Conservation (phyloP, 2,797 vertebrate genomes). For the Pseudochirops corinnae region DNA sequence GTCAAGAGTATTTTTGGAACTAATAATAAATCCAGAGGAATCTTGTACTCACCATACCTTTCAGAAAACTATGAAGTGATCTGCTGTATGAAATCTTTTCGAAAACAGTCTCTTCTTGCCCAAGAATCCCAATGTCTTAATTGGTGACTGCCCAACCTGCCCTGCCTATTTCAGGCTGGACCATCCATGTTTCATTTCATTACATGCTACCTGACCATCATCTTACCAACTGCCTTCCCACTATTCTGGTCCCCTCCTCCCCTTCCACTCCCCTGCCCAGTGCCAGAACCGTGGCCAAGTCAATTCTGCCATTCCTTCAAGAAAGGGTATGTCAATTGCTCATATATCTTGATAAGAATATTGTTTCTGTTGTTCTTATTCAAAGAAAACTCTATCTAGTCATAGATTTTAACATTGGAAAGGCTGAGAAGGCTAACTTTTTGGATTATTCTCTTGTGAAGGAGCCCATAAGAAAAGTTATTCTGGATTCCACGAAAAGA, state of each 20-base stretch:
- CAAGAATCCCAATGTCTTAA: not conserved
- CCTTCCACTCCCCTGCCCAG: not conserved
- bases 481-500: conserved; percentile 72
- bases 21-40: not conserved
- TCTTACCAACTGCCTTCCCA: not conserved
- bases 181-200: too few species aligned
- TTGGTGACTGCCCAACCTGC: not conserved
- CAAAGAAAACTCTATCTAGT: conserved; percentile 56
- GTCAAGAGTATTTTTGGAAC: not conserved
- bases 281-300: not conserved
- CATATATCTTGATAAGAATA: not conserved
- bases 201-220: not conserved
- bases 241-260: not conserved
- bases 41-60: not conserved
- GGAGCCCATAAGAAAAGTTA: not conserved
- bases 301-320: not conserved
- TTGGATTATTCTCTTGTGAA: conserved; percentile 33
- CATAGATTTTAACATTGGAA: conserved; percentile 64
- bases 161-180: too few species aligned
- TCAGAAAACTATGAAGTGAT: not conserved
- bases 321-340: not conserved
- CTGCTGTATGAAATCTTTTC: not conserved
- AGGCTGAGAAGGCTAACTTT: conserved; percentile 40
- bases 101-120: not conserved
- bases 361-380: conserved; percentile 49